Evolutionary conservation across 2,797 vertebrate species (phyloP).

Genomic region (Rhynchotus rufescens): DNA sequence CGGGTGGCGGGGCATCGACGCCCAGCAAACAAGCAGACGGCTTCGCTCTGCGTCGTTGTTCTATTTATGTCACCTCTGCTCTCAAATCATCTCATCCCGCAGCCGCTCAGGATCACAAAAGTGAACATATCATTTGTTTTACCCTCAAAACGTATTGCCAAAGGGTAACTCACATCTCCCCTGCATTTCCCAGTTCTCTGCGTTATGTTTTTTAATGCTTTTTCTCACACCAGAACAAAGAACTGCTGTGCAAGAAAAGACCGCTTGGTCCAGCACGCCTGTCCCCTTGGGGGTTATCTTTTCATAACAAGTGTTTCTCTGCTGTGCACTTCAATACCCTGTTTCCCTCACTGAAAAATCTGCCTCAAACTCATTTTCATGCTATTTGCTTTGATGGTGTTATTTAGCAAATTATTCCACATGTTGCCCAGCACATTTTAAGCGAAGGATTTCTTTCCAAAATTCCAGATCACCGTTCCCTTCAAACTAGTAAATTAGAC

Average conservation of each 20-base stretch:
- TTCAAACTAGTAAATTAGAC: slow-evolving; percentile 32
- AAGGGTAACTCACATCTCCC: background rate
- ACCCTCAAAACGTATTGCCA: background rate
- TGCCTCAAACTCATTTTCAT: slow-evolving; percentile 23
- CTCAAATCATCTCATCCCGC: slow-evolving; percentile 11
- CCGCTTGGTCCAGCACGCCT: background rate
- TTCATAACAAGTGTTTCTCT: background rate
- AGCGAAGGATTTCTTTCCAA: slow-evolving; percentile 21
- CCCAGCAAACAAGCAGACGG: slow-evolving; percentile 28
- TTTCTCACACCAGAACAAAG: slow-evolving; percentile 27
- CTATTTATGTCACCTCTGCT: slow-evolving; percentile 41
- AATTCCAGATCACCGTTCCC: slow-evolving; percentile 34
- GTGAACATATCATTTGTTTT: background rate
- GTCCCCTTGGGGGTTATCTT: slow-evolving; percentile 37
- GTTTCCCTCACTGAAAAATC: slow-evolving; percentile 29
- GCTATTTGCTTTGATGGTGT: slow-evolving; percentile 20
- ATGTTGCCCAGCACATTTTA: slow-evolving; percentile 46
- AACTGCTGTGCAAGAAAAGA: slow-evolving; percentile 14
- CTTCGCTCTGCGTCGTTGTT: slow-evolving; percentile 27
- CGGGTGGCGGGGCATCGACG: background rate
- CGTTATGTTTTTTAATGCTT: background rate
- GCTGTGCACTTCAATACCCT: slow-evolving; percentile 24
- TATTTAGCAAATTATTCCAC: slow-evolving; percentile 61
- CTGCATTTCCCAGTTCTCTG: background rate
- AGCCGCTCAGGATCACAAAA: slow-evolving; percentile 7